Evolutionary conservation across 2,888 invertebrate species (phyloP), one percentile per base, ranked within the genome.

Genomic region (Cenopis cana): DNA sequence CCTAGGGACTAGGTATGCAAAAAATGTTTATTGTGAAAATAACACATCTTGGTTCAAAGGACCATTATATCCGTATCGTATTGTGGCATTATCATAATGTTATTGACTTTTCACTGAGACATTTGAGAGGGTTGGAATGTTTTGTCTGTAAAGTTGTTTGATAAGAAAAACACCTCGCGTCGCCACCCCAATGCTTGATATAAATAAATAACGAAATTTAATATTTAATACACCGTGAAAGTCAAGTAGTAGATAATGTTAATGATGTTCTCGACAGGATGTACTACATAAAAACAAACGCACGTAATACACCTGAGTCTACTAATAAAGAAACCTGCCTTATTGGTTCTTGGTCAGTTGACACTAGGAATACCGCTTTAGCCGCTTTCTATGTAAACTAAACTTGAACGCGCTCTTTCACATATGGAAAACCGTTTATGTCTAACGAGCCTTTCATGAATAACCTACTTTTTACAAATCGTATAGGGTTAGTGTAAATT

Each of bases 351-450:
- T 65, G 41, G 66, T 57, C 57, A 57, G 49, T 65, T 59, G 52
- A 69, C 57, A 57, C 70, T 59, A 24, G 52, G 36, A 70, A 70
- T 66, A 66, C 70, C 70, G 65, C 70, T 65, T 69, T 41, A 18
- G 24, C 57, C 41, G 57, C 65, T 70, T 70, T 70, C 70, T 70
- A 60, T 60, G 65, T 70, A 66, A 60, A 70, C 59, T 24, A 46
- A 68, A 33, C 54, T 46, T 59, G 70, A 38, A 54, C 52, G 17
- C 46, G 59, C 29, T 66, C 17, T n/a, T 62, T 50, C 54, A 11
- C 55, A 46, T 54, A 20, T 60, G 24, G 59, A 54, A 70, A 65
- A 65, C 33, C 52, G 20, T 36, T 29, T 20, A 36, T 18, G 50
- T 18, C 46, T 46, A 46, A 46, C 14, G 41, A 41, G 41, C 41